Percentiles rank a stretch among this genome's conserved stretches.
Conservation (phyloP, 1,140 invertebrate species). For the Musca vetustissima region DNA sequence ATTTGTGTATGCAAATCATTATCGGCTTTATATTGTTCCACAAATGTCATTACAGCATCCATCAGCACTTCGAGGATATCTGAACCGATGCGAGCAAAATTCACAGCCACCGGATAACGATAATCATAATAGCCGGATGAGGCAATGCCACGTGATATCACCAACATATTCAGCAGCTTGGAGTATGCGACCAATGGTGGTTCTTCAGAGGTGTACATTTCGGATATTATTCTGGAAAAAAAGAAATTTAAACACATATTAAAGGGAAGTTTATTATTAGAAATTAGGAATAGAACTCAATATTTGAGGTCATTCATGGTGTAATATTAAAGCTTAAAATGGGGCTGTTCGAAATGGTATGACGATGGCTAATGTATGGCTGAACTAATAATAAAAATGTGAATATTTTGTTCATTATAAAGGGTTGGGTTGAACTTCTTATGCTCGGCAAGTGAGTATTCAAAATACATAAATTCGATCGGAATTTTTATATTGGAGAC, state of each 20-base stretch:
- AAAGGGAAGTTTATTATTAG: too few species aligned
- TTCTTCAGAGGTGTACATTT: constrained; percentile 48
- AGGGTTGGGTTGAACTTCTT: too few species aligned
- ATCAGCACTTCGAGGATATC: constrained; percentile 49
- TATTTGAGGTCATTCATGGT: too few species aligned
- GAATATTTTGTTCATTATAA: too few species aligned
- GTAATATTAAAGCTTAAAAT: too few species aligned
- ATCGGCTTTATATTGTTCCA: constrained; percentile 50
- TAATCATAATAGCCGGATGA: constrained; percentile 51
- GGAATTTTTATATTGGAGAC: too few species aligned
- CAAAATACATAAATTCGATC: too few species aligned
- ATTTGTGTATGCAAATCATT: constrained; percentile 34
- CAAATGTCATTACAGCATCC: constrained; percentile 43
- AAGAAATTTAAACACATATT: neutral
- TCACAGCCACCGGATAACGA: constrained; percentile 49
- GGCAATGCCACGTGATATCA: constrained; percentile 40
- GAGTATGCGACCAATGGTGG: constrained; percentile 46
- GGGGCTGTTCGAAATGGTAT: too few species aligned
- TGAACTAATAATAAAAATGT: too few species aligned
- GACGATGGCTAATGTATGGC: too few species aligned
- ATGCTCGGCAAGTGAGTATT: too few species aligned
- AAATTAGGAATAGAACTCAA: too few species aligned
- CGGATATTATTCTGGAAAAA: constrained; percentile 46
- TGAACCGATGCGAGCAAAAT: constrained; percentile 52
- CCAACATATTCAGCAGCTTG: constrained; percentile 50